Evolutionary conservation across 2,113 vertebrate species (phyloP).

Genomic region (Benitochromis conjunctus): DNA sequence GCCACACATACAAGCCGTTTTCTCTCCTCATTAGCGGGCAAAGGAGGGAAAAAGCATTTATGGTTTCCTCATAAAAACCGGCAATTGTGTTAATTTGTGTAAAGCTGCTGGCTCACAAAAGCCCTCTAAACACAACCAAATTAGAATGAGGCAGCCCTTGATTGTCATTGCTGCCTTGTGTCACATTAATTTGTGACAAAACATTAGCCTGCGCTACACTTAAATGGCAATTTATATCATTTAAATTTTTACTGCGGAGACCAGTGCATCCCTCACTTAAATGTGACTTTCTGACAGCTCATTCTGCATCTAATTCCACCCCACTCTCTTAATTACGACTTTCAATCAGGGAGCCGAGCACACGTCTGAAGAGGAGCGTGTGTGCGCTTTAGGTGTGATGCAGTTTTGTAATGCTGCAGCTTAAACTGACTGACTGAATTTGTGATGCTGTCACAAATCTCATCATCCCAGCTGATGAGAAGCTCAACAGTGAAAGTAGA

Average conservation of each 20-base stretch:
- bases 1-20: slow-evolving; percentile 60
- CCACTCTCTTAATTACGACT: slow-evolving; percentile 98
- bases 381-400: not conserved
- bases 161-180: slow-evolving; percentile 97
- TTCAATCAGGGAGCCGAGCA: slow-evolving; percentile 79
- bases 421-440: not conserved
- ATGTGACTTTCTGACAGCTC: slow-evolving; percentile 99
- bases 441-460: slow-evolving; percentile 49
- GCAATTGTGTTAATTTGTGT: slow-evolving; percentile 98
- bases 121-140: slow-evolving; percentile 95
- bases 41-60: slow-evolving; percentile 79
- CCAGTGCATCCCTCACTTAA: slow-evolving; percentile 95
- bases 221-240: slow-evolving; percentile 99
- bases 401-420: not conserved
- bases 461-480: slow-evolving; percentile 63
- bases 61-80: slow-evolving; percentile 90
- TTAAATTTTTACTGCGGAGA: slow-evolving; percentile 96
- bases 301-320: slow-evolving; percentile 94
- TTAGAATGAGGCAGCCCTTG: slow-evolving; percentile 94
- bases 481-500: not conserved
- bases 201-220: slow-evolving; percentile 96
- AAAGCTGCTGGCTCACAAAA: slow-evolving; percentile 89
- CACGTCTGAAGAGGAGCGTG: not conserved
- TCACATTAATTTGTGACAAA: slow-evolving; percentile 99
- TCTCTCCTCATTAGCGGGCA: slow-evolving; percentile 86